Percentiles rank a stretch among this genome's conserved stretches.
phyloP scores from a whole-genome alignment of 2,113 vertebrate species.

The Scytalopus superciliaris region DNA sequence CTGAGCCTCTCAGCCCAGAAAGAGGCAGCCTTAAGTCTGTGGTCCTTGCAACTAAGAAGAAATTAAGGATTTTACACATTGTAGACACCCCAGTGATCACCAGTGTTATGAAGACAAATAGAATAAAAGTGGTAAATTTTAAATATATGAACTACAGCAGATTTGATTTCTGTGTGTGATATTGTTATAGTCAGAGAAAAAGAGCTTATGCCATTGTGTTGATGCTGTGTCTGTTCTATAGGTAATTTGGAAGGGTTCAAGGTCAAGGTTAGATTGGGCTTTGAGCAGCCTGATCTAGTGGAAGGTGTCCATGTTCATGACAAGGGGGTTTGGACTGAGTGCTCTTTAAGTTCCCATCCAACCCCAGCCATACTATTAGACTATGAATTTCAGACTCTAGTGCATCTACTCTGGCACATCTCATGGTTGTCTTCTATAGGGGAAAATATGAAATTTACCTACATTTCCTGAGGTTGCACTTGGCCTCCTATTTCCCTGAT shows the following conservation, averaged over 20 bases:
- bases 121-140: neutral
- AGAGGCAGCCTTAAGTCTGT: neutral
- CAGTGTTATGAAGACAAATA: neutral
- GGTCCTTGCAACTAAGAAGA: neutral
- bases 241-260: neutral
- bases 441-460: neutral
- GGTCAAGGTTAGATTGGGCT: neutral
- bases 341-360: neutral
- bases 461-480: neutral
- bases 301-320: neutral
- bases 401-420: neutral
- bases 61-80: fast-evolving
- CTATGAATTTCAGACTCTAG: neutral
- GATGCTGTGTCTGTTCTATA: fast-evolving
- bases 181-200: neutral
- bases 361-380: too few relatives aligned
- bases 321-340: too few relatives aligned
- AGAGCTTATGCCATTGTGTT: neutral
- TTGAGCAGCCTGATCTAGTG: neutral
- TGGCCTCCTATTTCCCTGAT: neutral
- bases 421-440: neutral
- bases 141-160: fast-evolving
- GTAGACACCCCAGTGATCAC: neutral
- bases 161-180: neutral
- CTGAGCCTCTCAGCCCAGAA: neutral